Base-by-base conservation (phyloP, 1,140 invertebrate genomes). In the Eumeta japonica region DNA sequence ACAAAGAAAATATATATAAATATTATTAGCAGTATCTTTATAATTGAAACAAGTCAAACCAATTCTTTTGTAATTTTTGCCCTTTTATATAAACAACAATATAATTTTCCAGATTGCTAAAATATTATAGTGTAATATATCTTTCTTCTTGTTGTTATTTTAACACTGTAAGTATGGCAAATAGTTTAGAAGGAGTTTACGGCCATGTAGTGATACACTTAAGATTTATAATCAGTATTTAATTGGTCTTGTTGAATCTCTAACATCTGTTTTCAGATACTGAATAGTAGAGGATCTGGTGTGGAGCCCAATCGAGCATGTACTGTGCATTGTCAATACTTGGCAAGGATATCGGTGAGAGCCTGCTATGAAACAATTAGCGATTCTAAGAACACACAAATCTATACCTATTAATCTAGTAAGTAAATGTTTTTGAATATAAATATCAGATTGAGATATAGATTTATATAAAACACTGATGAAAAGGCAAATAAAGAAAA, bases 391-490 rank as follows among this genome's bases (percentile, higher is more conserved):
- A 1, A 50, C 51, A 15, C 10, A 64, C 58, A 14, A 50, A 39
- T 7, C 61, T 71, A 59, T 74, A 71, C n/a, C n/a, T n/a, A n/a
- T 45, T 2, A 74, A 72, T 43, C 30, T 75, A 15, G 73, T 76
- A 46, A 63, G 68, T 58, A 16, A 11, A n/a, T n/a, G n/a, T n/a
- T n/a, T n/a, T n/a, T n/a, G n/a, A n/a, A n/a, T n/a, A n/a, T n/a
- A n/a, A n/a, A n/a, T n/a, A n/a, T n/a, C n/a, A n/a, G n/a, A n/a
- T n/a, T n/a, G n/a, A n/a, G n/a, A n/a, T n/a, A n/a, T n/a, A n/a
- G n/a, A n/a, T n/a, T n/a, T n/a, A n/a, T n/a, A n/a, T n/a, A n/a
- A n/a, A n/a, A n/a, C n/a, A n/a, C n/a, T n/a, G n/a, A n/a, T n/a
- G n/a, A n/a, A n/a, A n/a, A n/a, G n/a, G n/a, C n/a, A n/a, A n/a